Conservation (phyloP, 2,888 invertebrate species). For the Cremastinae sp. region DNA sequence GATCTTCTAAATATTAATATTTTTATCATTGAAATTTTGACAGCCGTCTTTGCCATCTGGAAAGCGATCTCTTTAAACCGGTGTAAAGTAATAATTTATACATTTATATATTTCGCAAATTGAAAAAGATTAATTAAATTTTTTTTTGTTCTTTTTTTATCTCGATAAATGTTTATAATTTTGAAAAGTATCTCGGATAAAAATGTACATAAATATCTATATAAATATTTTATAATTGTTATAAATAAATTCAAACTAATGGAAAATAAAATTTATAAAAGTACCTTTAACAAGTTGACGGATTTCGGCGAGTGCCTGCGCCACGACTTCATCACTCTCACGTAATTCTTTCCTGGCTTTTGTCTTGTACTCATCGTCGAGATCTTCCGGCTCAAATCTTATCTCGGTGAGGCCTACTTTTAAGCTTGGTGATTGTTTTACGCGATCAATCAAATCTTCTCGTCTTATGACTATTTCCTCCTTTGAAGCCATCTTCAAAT, state of each 20-base stretch:
- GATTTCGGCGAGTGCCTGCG: slow-evolving; percentile 83
- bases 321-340: slow-evolving; percentile 86
- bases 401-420: slow-evolving; percentile 83
- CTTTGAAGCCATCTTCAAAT: slow-evolving; percentile 41
- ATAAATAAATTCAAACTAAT: not conserved
- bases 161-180: too few relatives aligned
- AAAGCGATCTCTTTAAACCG: too few relatives aligned
- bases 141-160: too few relatives aligned
- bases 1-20: too few relatives aligned
- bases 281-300: slow-evolving; percentile 84
- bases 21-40: too few relatives aligned
- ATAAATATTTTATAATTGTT: too few relatives aligned
- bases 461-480: slow-evolving; percentile 1
- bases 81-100: too few relatives aligned
- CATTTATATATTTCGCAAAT: too few relatives aligned
- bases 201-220: too few relatives aligned
- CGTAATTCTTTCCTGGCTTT: slow-evolving; percentile 86
- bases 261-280: slow-evolving; percentile 5
- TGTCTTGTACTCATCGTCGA: slow-evolving; percentile 83
- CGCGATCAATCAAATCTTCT: slow-evolving; percentile 65
- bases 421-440: slow-evolving; percentile 67
- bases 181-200: too few relatives aligned
- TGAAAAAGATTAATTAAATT: too few relatives aligned
- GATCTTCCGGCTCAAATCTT: slow-evolving; percentile 84
- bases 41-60: too few relatives aligned